Evolutionary conservation across 2,888 invertebrate genomes (phyloP), one percentile per base, ranked within the genome.

Genomic region (Creontiades dilutus): DNA sequence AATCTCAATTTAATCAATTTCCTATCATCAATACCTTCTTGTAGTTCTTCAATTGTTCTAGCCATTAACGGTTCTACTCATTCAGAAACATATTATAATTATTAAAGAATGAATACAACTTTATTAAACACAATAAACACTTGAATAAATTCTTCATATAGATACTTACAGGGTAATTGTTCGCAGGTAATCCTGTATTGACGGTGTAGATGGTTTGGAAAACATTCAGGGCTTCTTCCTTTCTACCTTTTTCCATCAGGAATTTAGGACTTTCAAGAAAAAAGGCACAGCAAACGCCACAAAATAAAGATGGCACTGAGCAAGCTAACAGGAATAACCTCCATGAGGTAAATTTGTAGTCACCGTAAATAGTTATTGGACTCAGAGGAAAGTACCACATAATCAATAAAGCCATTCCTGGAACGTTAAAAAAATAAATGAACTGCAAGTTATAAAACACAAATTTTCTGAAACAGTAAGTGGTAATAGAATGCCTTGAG

Each of bases 191-290:
- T 7, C 96, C 95, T 0, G 95, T 95, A 92, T 97, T 97, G 87
- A 95, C 92, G 0, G 93, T 92, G 92, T 96, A 97, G 37, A 97
- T 96, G 91, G 92, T 94, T 91, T 94, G 94, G 91, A 96, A 95
- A 3, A 96, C 94, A 4, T 93, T 92, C 91, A 96, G 92, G 0
- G 96, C 96, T 92, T 96, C 95, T 13, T 95, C 94, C 91, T 95
- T 95, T 78, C 95, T 94, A 0, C 96, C 96, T 80, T 95, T 94
- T 0, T 96, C 95, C 95, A 97, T 95, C 4, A 97, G 94, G 93
- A 96, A 97, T 93, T 96, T 96, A 7, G 97, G 97, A 92, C 96
- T 97, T 93, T 97, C 97, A 0, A 97, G 93, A 78, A 92, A 96
- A 90, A 96, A 93, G 86, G 95, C 93, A 0, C 94, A 94, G 52